Percentiles rank a stretch among this genome's conserved stretches.
These are phyloP conservation scores for Torymus auratus DNA, from an alignment of 2,888 invertebrate genomes.

Conservation along the genomic window DNA sequence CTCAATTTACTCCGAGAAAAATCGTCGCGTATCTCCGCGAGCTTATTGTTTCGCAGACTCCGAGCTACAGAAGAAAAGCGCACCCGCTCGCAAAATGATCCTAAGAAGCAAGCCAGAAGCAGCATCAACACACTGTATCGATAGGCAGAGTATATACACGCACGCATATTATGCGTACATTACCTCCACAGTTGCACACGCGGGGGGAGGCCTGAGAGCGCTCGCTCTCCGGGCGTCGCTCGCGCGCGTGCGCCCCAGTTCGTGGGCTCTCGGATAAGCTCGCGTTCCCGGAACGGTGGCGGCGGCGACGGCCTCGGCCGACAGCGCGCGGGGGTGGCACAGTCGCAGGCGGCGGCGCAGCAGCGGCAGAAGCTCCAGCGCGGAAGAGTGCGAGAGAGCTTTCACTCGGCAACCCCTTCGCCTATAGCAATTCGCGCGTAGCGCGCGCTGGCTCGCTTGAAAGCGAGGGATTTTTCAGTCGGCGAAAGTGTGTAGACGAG, in stretches of 20 bases:
- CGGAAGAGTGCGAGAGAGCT: not conserved
- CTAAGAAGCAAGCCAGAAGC: conserved; percentile 1
- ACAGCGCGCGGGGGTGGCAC: conserved; percentile 60
- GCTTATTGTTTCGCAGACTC: conserved; percentile 22
- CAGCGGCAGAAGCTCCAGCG: not conserved
- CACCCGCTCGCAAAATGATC: conserved; percentile 4
- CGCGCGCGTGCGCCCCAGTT: conserved; percentile 46
- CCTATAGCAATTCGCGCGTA: too few relatives aligned
- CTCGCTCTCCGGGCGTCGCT: conserved; percentile 5
- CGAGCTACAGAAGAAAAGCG: too few relatives aligned
- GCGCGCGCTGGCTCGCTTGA: too few relatives aligned
- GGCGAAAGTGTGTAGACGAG: too few relatives aligned
- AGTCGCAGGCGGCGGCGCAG: too few relatives aligned
- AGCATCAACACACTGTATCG: conserved; percentile 5
- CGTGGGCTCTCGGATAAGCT: conserved; percentile 64
- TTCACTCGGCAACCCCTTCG: too few relatives aligned
- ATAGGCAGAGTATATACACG: not conserved
- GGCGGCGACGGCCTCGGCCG: conserved; percentile 58
- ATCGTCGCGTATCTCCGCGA: not conserved
- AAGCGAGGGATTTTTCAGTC: too few relatives aligned
- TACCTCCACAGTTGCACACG: not conserved
- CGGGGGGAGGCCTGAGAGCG: not conserved
- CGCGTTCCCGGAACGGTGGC: conserved; percentile 55
- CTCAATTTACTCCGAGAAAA: not conserved
- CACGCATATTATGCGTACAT: not conserved